Base-by-base conservation (phyloP, 2,113 vertebrate genomes). In the Callionymus lyra region DNA sequence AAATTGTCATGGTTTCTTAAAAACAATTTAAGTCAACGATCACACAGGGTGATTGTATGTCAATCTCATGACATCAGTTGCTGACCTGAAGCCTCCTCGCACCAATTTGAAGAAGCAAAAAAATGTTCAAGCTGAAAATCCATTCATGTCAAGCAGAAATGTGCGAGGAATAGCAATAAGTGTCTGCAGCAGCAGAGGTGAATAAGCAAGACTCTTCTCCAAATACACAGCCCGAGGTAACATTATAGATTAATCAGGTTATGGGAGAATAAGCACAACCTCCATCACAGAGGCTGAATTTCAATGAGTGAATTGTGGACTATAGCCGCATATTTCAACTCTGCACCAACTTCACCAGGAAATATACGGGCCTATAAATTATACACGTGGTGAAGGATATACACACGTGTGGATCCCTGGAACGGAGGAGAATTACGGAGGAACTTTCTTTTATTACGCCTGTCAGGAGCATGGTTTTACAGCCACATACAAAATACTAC, bases 211-310 rank as follows among this genome's bases (percentile, higher is more conserved):
- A 48, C 63, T 46, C 49, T 41, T 41, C 50, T 59, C 61, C 74
- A 77, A 75, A 80, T 55, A 80, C 70, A 75, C 60, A 77, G 72
- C 80, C 77, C 34, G 54, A 59, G 71, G 80, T 73, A 82, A 78
- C 70, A 78, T 82, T 80, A 82, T 69, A 78, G 70, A 82, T 80
- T 78, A 68, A 82, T 78, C 63, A 64, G 73, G 75, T 80, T 80
- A 76, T 70, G 72, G 64, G 60, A 64, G 65, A 74, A 67, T 47
- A 67, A 68, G 62, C 47, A 51, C 56, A 53, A 59, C 46, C 75
- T 67, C 56, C 35, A 64, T 65, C 56, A 54, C 71, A 48, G 47
- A 50, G 50, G 45, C 48, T 47, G 73, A 62, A 79, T 78, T 59
- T 56, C 68, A 78, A 78, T 66, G 63, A 62, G 50, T 19, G 49